Conservation (phyloP, 2,888 invertebrate genomes). For the Cheilosia soror region DNA sequence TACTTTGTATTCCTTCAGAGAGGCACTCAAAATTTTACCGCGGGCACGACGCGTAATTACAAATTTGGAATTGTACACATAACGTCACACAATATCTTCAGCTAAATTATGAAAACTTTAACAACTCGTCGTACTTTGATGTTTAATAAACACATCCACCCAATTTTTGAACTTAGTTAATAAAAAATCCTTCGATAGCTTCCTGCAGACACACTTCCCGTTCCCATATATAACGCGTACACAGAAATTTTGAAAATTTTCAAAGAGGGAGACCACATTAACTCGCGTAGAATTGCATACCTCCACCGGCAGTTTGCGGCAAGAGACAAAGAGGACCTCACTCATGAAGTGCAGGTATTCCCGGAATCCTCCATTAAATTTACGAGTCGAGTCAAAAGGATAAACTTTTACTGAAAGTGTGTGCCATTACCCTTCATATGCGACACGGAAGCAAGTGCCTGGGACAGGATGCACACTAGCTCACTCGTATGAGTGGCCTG, state of each 20-base stretch:
- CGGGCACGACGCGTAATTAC: too few species aligned
- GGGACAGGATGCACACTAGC: constrained; percentile 46
- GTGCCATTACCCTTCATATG: constrained; percentile 31
- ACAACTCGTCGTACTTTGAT: constrained; percentile 2
- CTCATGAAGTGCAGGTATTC: constrained; percentile 68
- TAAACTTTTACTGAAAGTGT: constrained; percentile 62
- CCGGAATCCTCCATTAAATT: constrained; percentile 71
- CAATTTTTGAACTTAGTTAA: constrained; percentile 39
- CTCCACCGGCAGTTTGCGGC: constrained; percentile 42
- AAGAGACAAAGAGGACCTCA: constrained; percentile 33
- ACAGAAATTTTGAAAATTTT: constrained; percentile 1
- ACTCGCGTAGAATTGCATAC: constrained; percentile 40
- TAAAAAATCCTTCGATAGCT: constrained; percentile 19
- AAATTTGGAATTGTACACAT: background rate
- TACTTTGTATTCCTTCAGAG: too few species aligned
- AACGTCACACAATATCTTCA: background rate
- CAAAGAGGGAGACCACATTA: constrained; percentile 43
- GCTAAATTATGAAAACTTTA: background rate
- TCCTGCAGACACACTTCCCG: background rate
- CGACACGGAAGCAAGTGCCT: constrained; percentile 39
- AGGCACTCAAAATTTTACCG: too few species aligned
- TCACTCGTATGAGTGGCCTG: constrained; percentile 24
- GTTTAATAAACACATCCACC: constrained; percentile 31
- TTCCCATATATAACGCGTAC: background rate
- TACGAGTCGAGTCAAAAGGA: constrained; percentile 61